Evolutionary conservation across 2,888 invertebrate genomes (phyloP), one percentile per base, ranked within the genome.

Genomic region (Zygothrica quintamaculata): DNA sequence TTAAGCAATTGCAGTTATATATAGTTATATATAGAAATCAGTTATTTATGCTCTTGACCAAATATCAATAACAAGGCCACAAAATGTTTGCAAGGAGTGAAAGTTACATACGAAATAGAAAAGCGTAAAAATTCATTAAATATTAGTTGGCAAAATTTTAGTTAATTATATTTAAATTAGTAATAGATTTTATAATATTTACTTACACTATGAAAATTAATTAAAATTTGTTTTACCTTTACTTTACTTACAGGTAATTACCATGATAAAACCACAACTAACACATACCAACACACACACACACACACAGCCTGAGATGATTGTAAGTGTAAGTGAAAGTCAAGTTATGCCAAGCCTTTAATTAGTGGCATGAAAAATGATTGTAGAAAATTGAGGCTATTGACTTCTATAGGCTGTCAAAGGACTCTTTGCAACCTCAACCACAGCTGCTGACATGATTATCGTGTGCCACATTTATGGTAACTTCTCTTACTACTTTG

Each of bases 231-330:
- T 51, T 16, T 39, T 60, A n/a, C n/a, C n/a, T n/a, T n/a, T n/a
- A n/a, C 39, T 39, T 58, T 80, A 39, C 48, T 79, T 84, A 3
- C 87, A 80, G 80, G 80, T 80, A 80, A 84, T 65, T 74, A 65
- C 6, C n/a, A n/a, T n/a, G n/a, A n/a, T n/a, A n/a, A n/a, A n/a
- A 37, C 13, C 11, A 18, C 5, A 4, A 13, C 12, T 25, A 22
- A 31, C 12, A 29, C 18, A 26, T 8, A 59, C 16, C 1, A 8
- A 37, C 22, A 7, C 18, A 26, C 6, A 51, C 26, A 29, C 62
- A n/a, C n/a, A n/a, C n/a, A n/a, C 74, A 33, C 73, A 70, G 48
- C 61, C 37, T 1, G 42, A 9, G 33, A 13, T 8, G 43, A 34
- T 9, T 58, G 31, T 47, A 33, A 60, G 40, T 52, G 51, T 11